phyloP scores from a whole-genome alignment of 2,888 invertebrate species.

The Formica aserva region DNA sequence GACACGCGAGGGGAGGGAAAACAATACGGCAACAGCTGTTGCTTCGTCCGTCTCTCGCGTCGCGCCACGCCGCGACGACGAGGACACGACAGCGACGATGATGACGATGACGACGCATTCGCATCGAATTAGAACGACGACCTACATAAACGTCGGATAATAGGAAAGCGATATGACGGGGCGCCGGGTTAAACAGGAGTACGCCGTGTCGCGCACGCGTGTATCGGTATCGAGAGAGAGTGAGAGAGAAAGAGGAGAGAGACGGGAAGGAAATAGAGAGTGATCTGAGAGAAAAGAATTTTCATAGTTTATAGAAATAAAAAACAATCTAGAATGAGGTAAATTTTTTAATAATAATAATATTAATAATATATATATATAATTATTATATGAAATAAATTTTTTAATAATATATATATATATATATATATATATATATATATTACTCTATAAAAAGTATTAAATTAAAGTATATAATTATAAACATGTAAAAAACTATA shows the following conservation, averaged over 20 bases:
- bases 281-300: background rate
- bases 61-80: slow-evolving; percentile 38
- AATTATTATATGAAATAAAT: too few relatives aligned
- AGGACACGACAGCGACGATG: slow-evolving; percentile 43
- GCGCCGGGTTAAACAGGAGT: slow-evolving; percentile 66
- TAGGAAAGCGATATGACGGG: slow-evolving; percentile 69
- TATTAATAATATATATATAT: too few relatives aligned
- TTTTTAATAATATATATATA: too few relatives aligned
- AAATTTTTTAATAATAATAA: background rate
- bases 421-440: background rate
- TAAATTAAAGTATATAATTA: too few relatives aligned
- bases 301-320: background rate
- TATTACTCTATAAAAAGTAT: too few relatives aligned
- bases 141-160: slow-evolving; percentile 72
- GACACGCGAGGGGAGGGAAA: slow-evolving; percentile 72
- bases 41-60: slow-evolving; percentile 66
- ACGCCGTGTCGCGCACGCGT: slow-evolving; percentile 43
- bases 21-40: slow-evolving; percentile 80
- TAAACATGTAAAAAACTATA: too few relatives aligned
- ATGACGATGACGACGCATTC: slow-evolving; percentile 58
- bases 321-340: background rate
- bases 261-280: slow-evolving; percentile 6
- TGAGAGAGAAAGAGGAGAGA: too few relatives aligned
- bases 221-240: background rate
- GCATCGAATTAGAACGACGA: slow-evolving; percentile 74